phyloP scores from a whole-genome alignment of 2,797 vertebrate genomes.

The Philypnodon macrostomus region DNA sequence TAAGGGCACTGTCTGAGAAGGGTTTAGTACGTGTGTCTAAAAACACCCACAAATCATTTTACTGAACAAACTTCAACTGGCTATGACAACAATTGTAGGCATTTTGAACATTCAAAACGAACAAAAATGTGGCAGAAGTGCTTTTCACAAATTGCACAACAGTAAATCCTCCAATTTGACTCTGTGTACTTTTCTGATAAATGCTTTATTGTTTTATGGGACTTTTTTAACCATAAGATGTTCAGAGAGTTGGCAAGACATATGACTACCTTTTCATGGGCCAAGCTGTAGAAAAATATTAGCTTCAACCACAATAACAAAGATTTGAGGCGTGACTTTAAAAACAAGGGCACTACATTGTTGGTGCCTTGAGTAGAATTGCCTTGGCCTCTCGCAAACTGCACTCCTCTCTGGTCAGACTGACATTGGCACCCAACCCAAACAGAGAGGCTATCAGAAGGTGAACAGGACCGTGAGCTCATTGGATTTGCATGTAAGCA shows the following conservation, averaged over 20 bases:
- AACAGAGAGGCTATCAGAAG: slow-evolving; percentile 52
- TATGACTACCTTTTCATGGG: too few relatives aligned
- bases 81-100: too few relatives aligned
- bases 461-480: slow-evolving; percentile 35
- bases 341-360: slow-evolving; percentile 25
- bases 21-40: too few relatives aligned
- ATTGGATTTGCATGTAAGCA: slow-evolving; percentile 41
- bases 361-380: background rate
- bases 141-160: slow-evolving; percentile 43
- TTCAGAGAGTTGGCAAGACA: too few relatives aligned
- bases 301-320: slow-evolving; percentile 53
- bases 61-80: too few relatives aligned
- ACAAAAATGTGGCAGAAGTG: too few relatives aligned
- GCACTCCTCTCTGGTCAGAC: slow-evolving; percentile 36
- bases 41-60: too few relatives aligned
- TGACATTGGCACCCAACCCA: slow-evolving; percentile 51
- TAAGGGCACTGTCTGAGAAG: background rate
- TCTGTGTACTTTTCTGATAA: too few relatives aligned
- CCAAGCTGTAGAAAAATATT: slow-evolving; percentile 6
- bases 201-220: too few relatives aligned
- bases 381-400: slow-evolving; percentile 31
- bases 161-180: too few relatives aligned
- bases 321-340: slow-evolving; percentile 38
- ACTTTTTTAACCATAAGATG: too few relatives aligned
- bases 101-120: too few relatives aligned